phyloP scores from a whole-genome alignment of 2,113 vertebrate genomes.

The Xenopus borealis region DNA sequence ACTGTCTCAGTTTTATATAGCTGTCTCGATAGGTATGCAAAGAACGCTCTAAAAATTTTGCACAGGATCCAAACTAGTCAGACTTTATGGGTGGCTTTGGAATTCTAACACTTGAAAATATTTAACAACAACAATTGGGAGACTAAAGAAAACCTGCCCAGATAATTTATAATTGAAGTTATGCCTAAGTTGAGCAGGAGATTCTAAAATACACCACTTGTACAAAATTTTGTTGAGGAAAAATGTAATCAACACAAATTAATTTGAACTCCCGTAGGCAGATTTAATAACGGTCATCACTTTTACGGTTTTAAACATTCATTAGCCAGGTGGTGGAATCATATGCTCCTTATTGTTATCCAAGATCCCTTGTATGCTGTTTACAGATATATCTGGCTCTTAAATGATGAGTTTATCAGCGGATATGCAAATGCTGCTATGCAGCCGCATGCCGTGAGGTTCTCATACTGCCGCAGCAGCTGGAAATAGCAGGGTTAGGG shows the following conservation, averaged over 20 bases:
- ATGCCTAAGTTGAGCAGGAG: neutral
- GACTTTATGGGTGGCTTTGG: too few species aligned
- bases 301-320: slow-evolving; percentile 7
- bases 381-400: slow-evolving; percentile 24
- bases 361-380: slow-evolving; percentile 4
- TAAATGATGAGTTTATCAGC: slow-evolving; percentile 22
- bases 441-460: neutral
- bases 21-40: too few species aligned
- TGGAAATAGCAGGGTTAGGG: slow-evolving; percentile 5
- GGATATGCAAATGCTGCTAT: slow-evolving; percentile 21
- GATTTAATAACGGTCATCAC: slow-evolving; percentile 21
- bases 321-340: slow-evolving; percentile 25
- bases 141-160: too few species aligned
- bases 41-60: too few species aligned
- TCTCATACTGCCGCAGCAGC: slow-evolving; percentile 14
- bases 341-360: slow-evolving; percentile 21
- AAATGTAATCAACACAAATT: slow-evolving; percentile 22
- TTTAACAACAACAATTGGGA: too few species aligned
- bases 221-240: neutral
- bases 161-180: neutral
- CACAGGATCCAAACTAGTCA: too few species aligned
- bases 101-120: too few species aligned
- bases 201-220: neutral
- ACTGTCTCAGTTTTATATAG: too few species aligned
- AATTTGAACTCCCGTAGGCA: neutral